Base-by-base conservation (phyloP, 1,140 invertebrate species). In the Parapsyche elsis region DNA sequence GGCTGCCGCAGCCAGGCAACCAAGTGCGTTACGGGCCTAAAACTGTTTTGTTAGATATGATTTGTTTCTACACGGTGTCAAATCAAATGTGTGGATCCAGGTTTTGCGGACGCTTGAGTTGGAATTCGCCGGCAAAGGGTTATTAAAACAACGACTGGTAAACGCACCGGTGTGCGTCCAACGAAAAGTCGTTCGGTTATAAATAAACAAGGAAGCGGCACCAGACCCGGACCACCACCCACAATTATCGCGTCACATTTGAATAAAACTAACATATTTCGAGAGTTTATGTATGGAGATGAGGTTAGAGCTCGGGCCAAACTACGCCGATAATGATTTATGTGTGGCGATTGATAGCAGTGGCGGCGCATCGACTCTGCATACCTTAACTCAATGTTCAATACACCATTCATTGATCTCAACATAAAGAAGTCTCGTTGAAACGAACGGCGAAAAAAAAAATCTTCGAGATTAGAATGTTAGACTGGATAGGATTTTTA, bases 191-290 rank as follows among this genome's bases (percentile, higher is more conserved):
- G 30, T 53, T 53, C 49, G 49, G 49, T 53, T 53, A 16, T 53
- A 77, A 75, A 75, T 75, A 75, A 77, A 77, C 75, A 77, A 77
- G 75, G 75, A 77, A 77, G 75, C 75, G 46, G 16, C 14, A 46
- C 53, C n/a, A 30, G 24, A 53, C 21, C 23, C 76, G 16, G 16
- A 12, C 44, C 73, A 26, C 19, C 73, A 12, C 71, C 61, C 73
- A 74, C 82, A 81, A 83, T 83, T 83, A 83, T 80, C 78, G 57
- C 74, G 82, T 83, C 82, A 83, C 80, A 83, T 83, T 83, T 83
- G 82, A 83, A 83, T 83, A 83, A 83, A 83, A 83, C 71, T 74
- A 79, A 80, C 82, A 81, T 83, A 79, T 83, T 83, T 61, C 76
- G 75, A 76, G 79, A 76, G 76, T 82, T 53, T 82, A 82, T 80